Evolutionary conservation across 2,797 vertebrate genomes (phyloP), one percentile per base, ranked within the genome.

Genomic region (Gobio occitaniae): DNA sequence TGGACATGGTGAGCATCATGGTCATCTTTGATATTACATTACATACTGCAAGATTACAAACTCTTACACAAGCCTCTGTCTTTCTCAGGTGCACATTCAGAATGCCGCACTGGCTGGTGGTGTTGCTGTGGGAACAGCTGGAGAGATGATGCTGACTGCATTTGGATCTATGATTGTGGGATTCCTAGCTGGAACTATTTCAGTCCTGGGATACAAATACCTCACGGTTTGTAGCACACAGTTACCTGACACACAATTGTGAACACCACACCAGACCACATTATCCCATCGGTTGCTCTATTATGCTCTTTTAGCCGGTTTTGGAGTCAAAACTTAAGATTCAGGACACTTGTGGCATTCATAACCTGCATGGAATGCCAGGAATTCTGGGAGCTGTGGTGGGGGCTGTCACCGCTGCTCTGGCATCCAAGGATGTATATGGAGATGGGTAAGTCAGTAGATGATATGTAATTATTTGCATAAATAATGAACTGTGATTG

Each of bases 121-220:
- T 0, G 97, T 98, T 0, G 90, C 97, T 3, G 96, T 95, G 54
- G 98, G 97, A 29, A 99, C 97, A 0, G 94, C 97, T 0, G 96
- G 95, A 1, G 97, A 99, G 89, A 99, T 99, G 98, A 96, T 97
- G 96, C 90, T 97, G 87, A 97, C 97, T 0, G 97, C 97, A 0
- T 96, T 94, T 0, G 98, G 98, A 61, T 97, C 97, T 19, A 96
- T 99, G 93, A 94, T 94, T 0, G 95, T 97, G 0, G 98, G 98
- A 2, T 95, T 97, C 83, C 25, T 98, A 87, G 97, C 96, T 0
- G 98, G 97, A 0, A 91, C 95, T 13, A 92, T 99, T 90, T 96
- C 96, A 1, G 95, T 94, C 0, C 93, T 99, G 38, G 97, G 97
- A 80, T 99, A 93, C 93, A 97, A 95, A 61, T 99, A 93, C 91